Conservation (phyloP, 1,140 invertebrate genomes). For the Rhagoletis zephyria region DNA sequence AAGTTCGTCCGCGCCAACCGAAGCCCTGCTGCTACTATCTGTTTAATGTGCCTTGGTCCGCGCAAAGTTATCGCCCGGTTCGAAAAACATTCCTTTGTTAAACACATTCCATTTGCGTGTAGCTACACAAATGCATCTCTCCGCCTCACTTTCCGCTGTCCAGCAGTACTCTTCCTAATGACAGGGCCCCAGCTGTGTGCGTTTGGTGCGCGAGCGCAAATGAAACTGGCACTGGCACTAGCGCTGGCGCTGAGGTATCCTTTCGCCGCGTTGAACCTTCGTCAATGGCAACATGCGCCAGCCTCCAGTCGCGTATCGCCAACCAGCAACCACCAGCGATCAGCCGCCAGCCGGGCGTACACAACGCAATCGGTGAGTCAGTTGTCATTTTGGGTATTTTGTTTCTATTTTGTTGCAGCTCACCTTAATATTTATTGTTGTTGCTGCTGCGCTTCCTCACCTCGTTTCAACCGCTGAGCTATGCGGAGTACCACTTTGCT, state of each 20-base stretch:
- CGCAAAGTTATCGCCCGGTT: not conserved
- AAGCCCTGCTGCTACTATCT: no score
- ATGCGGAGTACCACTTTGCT: not conserved
- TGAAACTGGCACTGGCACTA: constrained; percentile 26
- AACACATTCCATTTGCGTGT: constrained; percentile 12
- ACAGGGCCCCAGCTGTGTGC: constrained; percentile 25
- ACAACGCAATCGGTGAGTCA: constrained; percentile 16
- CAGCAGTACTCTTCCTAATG: constrained; percentile 12
- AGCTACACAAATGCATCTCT: not conserved
- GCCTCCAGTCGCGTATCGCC: not conserved
- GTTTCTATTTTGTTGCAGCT: not conserved
- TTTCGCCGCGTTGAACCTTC: constrained; percentile 41
- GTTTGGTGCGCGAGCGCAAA: not conserved
- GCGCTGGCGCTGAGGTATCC: constrained; percentile 43
- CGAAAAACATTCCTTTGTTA: not conserved
- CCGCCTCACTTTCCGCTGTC: no score
- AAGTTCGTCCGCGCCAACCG: no score
- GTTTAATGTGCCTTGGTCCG: not conserved
- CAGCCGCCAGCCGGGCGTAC: not conserved
- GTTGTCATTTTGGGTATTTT: constrained; percentile 42
- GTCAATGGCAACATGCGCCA: constrained; percentile 43
- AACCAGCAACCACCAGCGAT: not conserved
- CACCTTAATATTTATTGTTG: not conserved
- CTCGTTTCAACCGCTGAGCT: constrained; percentile 56
- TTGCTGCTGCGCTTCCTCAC: not conserved